Evolutionary conservation across 2,888 invertebrate genomes (phyloP), one percentile per base, ranked within the genome.

Genomic region (Cryptosula pallasiana): DNA sequence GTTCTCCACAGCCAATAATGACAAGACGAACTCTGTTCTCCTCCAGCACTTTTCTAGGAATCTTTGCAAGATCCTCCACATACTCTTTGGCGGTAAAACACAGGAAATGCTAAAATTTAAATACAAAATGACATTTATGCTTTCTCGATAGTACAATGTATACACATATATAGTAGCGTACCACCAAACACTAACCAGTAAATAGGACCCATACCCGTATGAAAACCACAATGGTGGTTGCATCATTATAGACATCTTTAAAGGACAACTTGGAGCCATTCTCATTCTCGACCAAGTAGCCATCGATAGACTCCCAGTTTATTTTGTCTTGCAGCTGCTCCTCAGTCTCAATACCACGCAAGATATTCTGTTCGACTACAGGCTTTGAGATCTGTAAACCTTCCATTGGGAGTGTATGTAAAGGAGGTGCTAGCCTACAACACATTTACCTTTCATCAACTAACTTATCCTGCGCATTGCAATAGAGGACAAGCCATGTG

Each of bases 1-100:
- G 76, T 13, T 79, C 79, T 57, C 80, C 81, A 71, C 81, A 81
- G 20, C 81, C 81, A 36, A 82, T 81, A 2, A 81, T 78, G 9
- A 81, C 81, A n/a, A 82, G 63, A 71, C 79, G 73, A 0, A 81
- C 79, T 32, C 63, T 27, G 2, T 9, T 13, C 2, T 32, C 27
- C 32, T 63, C 63, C 20, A 63, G 34, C 5, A 5, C 16, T 63
- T 63, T 20, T 20, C 23, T 25, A 23, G 63, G 63, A 13, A 63
- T 63, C 63, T 63, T 63, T 63, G 63, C 63, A 32, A 63, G 34
- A 78, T 79, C 80, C 76, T 82, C 82, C 23, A 80, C 79, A 77
- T 82, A 82, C 70, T 82, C 82, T 76, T 81, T 80, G 35, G 79
- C 76, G 9, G 79, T 76, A 73, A 78, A 81, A 71, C 80, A 80